Conservation (phyloP, 2,888 invertebrate species). For the Hermodice carunculata region DNA sequence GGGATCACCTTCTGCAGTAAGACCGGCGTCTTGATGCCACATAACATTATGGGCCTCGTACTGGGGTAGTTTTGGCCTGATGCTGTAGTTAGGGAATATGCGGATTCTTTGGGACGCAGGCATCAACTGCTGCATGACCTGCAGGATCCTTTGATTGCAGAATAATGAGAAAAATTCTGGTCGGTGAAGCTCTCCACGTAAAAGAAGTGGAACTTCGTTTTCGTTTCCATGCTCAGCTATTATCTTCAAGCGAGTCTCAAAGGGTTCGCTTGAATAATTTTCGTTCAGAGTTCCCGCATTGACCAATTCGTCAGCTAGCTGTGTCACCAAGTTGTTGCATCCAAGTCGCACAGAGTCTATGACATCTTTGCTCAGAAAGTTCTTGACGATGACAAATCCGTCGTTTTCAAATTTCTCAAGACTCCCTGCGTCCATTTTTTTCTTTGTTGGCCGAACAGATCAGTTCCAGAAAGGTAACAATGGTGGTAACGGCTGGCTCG, state of each 20-base stretch:
- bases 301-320: neutral
- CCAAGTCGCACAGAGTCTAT: neutral
- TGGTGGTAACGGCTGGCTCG: too few species aligned
- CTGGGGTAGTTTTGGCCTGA: slow-evolving; percentile 9
- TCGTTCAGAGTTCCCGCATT: neutral
- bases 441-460: too few species aligned
- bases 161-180: slow-evolving; percentile 2
- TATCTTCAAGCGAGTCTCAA: neutral
- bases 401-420: slow-evolving; percentile 4
- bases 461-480: too few species aligned
- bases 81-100: slow-evolving; percentile 14
- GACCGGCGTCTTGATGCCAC: slow-evolving; percentile 11
- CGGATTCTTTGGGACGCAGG: neutral
- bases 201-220: neutral
- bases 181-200: slow-evolving; percentile 2
- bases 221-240: neutral
- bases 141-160: neutral
- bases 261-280: neutral
- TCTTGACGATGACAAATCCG: slow-evolving; percentile 2
- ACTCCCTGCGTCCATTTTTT: too few species aligned
- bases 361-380: neutral
- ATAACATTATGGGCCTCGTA: slow-evolving; percentile 7
- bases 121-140: neutral
- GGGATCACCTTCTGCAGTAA: slow-evolving; percentile 7
- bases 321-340: neutral